phyloP scores from a whole-genome alignment of 64 coral and sea anemone species.

The Pocillopora verrucosa region DNA sequence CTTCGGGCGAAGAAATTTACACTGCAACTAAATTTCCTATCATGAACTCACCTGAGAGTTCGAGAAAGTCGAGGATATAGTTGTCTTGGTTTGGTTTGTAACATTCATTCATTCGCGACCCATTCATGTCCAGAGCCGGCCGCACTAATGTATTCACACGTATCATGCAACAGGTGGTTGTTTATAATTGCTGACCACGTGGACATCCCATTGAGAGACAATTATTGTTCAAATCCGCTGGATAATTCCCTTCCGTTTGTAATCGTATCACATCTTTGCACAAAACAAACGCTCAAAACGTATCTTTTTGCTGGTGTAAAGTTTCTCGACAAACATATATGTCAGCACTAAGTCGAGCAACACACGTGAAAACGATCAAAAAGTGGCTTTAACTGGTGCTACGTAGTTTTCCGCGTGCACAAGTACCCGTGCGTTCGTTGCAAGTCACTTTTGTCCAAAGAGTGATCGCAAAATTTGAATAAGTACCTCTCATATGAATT shows the following conservation, averaged over 20 bases:
- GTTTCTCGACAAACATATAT: too few relatives aligned
- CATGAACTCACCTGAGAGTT: constrained; percentile 53
- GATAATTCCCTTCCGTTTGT: background rate
- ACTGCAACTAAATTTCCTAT: background rate
- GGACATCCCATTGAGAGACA: constrained; percentile 28
- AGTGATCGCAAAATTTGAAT: too few relatives aligned
- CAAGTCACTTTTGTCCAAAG: too few relatives aligned
- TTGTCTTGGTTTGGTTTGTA: constrained; percentile 62
- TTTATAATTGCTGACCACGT: constrained; percentile 53
- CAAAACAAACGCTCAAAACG: background rate
- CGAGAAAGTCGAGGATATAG: constrained; percentile 2
- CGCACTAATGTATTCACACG: constrained; percentile 36
- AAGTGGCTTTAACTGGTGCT: too few relatives aligned
- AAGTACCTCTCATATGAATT: too few relatives aligned
- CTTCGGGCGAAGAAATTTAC: background rate
- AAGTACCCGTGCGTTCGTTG: too few relatives aligned
- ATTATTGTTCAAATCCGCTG: constrained; percentile 20
- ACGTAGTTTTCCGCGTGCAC: too few relatives aligned
- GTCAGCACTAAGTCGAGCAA: too few relatives aligned
- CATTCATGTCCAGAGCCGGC: background rate
- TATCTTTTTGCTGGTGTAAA: too few relatives aligned
- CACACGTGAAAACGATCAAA: too few relatives aligned
- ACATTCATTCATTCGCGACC: constrained; percentile 51
- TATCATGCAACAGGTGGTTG: constrained; percentile 74
- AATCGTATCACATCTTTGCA: background rate